These are phyloP conservation scores for Arvicanthis niloticus DNA, from an alignment of 2,113 vertebrate species.

Conservation along the genomic window DNA sequence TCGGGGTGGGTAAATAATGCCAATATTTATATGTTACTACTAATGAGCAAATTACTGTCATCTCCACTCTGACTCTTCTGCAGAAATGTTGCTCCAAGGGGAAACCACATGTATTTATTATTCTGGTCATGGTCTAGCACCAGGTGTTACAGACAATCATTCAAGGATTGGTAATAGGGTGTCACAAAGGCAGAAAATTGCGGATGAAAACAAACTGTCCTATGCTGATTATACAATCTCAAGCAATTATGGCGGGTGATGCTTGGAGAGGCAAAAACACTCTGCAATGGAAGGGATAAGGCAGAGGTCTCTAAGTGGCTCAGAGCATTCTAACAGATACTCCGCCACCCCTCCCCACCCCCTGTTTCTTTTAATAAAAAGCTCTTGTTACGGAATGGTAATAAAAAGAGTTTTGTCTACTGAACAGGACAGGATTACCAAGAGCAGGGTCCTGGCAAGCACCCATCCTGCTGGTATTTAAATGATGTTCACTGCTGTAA, in stretches of 20 bases:
- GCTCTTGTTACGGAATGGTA: slow-evolving; percentile 36
- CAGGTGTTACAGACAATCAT: slow-evolving; percentile 5
- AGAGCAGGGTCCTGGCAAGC: slow-evolving; percentile 7
- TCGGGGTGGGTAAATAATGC: not conserved
- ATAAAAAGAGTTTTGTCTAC: slow-evolving; percentile 69
- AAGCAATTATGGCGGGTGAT: not conserved
- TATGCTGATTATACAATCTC: not conserved
- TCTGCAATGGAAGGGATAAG: not conserved
- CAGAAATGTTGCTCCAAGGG: not conserved
- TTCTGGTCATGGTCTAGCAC: slow-evolving; percentile 45
- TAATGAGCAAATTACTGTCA: not conserved
- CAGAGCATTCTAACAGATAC: not conserved
- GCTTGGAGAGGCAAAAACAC: not conserved
- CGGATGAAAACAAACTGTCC: not conserved
- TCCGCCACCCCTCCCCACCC: not conserved
- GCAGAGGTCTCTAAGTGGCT: slow-evolving; percentile 36
- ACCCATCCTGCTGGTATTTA: slow-evolving; percentile 18
- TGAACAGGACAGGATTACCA: slow-evolving; percentile 54
- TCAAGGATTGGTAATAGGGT: slow-evolving; percentile 30
- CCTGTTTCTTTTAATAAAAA: slow-evolving; percentile 42
- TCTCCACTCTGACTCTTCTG: not conserved
- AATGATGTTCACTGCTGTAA: not conserved
- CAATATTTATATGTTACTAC: not conserved
- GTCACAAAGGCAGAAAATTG: slow-evolving; percentile 30
- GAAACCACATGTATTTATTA: slow-evolving; percentile 20